Evolutionary conservation across 1,140 invertebrate species (phyloP).

Genomic region (Mactra quadrangularis): DNA sequence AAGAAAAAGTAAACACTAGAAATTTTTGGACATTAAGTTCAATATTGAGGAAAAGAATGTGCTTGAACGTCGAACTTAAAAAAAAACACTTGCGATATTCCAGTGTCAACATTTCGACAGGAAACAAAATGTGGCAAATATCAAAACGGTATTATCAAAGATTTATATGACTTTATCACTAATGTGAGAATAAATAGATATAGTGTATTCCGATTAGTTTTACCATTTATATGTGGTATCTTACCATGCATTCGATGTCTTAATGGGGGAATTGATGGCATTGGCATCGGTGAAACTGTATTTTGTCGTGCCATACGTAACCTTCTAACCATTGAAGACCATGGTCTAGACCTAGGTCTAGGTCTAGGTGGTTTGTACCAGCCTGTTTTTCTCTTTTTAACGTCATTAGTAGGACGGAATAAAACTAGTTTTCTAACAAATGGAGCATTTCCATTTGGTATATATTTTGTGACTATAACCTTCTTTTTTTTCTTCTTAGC

Average conservation of each 20-base stretch:
- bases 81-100: too few species aligned
- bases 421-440: slow-evolving; percentile 50
- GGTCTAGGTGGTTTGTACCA: neutral
- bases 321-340: slow-evolving; percentile 41
- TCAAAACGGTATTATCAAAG: too few species aligned
- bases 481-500: slow-evolving; percentile 34
- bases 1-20: too few species aligned
- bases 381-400: slow-evolving; percentile 25
- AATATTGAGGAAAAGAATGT: too few species aligned
- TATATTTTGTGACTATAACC: slow-evolving; percentile 50
- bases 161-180: too few species aligned
- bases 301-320: slow-evolving; percentile 31
- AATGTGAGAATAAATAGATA: too few species aligned
- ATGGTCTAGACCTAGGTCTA: slow-evolving; percentile 39
- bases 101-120: too few species aligned
- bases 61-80: too few species aligned
- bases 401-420: slow-evolving; percentile 3
- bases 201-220: too few species aligned
- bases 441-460: slow-evolving; percentile 36
- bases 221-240: too few species aligned
- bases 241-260: slow-evolving; percentile 47
- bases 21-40: too few species aligned
- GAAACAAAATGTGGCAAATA: too few species aligned
- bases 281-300: slow-evolving; percentile 32
- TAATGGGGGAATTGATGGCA: slow-evolving; percentile 15